Conservation (phyloP, 2,113 vertebrate species). For the Pheucticus melanocephalus region DNA sequence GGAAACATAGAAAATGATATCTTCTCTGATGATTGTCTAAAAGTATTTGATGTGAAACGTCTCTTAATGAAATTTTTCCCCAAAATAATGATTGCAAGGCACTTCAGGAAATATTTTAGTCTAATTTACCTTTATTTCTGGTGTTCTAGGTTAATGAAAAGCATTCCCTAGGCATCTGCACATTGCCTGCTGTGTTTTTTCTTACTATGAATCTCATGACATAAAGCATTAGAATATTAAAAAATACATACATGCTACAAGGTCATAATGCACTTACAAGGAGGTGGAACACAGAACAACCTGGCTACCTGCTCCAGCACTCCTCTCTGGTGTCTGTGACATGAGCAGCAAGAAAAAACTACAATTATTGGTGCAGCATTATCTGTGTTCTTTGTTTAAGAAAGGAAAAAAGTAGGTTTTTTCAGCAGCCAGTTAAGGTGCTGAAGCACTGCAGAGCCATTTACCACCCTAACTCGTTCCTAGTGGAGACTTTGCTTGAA, state of each 20-base stretch:
- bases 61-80: background rate
- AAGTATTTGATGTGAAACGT: background rate
- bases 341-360: background rate
- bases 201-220: background rate
- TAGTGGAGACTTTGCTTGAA: background rate
- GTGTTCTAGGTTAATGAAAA: constrained; percentile 44
- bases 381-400: background rate
- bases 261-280: background rate
- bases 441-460: background rate
- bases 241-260: background rate
- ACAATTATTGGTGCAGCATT: background rate
- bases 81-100: constrained; percentile 31
- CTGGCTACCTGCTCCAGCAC: background rate
- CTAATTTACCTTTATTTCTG: constrained; percentile 37
- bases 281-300: background rate
- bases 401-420: background rate
- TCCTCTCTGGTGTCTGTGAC: background rate
- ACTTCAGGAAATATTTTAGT: constrained; percentile 43
- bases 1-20: background rate
- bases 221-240: background rate
- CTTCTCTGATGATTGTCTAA: background rate
- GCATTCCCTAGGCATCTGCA: background rate
- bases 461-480: background rate
- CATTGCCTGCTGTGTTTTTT: background rate
- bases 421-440: background rate